Evolutionary conservation across 2,888 invertebrate genomes (phyloP), one percentile per base, ranked within the genome.

Genomic region (Netelia fuscicornis): DNA sequence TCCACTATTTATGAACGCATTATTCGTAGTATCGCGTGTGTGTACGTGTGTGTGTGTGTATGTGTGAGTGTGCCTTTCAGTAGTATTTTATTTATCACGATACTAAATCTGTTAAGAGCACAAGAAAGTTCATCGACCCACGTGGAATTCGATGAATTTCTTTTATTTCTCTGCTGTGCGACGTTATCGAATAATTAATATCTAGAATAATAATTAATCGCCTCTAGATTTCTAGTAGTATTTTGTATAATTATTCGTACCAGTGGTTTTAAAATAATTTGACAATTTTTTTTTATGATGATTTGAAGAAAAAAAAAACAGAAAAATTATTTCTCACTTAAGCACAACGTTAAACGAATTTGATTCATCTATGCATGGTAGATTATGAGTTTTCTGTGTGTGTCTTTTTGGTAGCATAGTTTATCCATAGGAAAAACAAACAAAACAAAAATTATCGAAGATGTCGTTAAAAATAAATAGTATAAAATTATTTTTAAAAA

Each of bases 41-140:
- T 65, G 11, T n/a, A 44, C 37, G 65, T 17, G 64, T 37, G 70
- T 52, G 3, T 20, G 48, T 56, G 23, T 65, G 11, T n/a, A 42
- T 48, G 65, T n/a, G 65, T 30, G 64, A 30, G 70, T 52, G 80
- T 54, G 70, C 58, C 60, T 72, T 76, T 81, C 72, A 77, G 76
- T 72, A 82, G 82, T 85, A 79, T 77, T 71, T 70, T 48, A 64
- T 48, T 60, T 25, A 71, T 72, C 81, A 68, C 84, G 81, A 81
- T 84, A 84, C 75, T 84, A 81, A 76, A 54, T 67, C 58, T 77
- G 81, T 81, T 72, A 81, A 84, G 81, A 72, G 42, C 54, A 76
- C 56, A 56, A 70, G 11, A 71, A 58, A 83, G 25, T 64, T 67
- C 17, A 70, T 64, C 64, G 52, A 80, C 48, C 58, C 42, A 75